Evolutionary conservation across 1,140 invertebrate species (phyloP), one percentile per base, ranked within the genome.

Genomic region (Homalodisca vitripennis): DNA sequence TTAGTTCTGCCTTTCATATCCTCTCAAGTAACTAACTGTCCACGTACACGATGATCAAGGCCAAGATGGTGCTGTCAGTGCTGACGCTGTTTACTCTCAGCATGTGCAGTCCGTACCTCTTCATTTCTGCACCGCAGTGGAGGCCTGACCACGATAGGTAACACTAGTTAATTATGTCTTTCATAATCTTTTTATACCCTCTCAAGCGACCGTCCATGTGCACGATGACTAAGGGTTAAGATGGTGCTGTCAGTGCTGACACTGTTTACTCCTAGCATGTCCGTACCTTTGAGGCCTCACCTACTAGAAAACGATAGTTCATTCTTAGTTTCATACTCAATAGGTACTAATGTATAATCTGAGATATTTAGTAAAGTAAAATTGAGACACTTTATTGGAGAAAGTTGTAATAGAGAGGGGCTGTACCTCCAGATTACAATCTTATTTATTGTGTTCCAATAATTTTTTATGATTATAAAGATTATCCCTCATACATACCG

Each of bases 31-130:
- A n/a, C n/a, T n/a, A n/a, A 1, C 90, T 89, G 34, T 84, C 85
- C 2, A 86, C 92, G 78, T 95, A 93, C 77, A 94, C 93, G 0
- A 88, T 92, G 0, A 79, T 83, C 0, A 81, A 92, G 13, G 92
- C 93, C 0, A 89, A 87, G 73, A 80, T 81, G 0, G 84, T 90
- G 0, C 82, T 93, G 0, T 55, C 77, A 0, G 74, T 78, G 0
- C 75, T 93, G 0, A 83, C 82, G 0, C 10, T 83, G 2, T 73
- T 83, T 0, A 84, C 87, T 0, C 71, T 88, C 14, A 26, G 86
- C 0, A 67, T 87, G 1, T 89, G 88, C 74, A 76, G 84, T 14
- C 91, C 91, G 0, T 84, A 88, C 31, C 75, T 88, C 6, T 73
- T 83, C 66, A 86, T 88, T 73, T 82, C 87, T 0, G 80, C 74